Base-by-base conservation (phyloP, 2,797 vertebrate genomes). In the Setipinna tenuifilis region DNA sequence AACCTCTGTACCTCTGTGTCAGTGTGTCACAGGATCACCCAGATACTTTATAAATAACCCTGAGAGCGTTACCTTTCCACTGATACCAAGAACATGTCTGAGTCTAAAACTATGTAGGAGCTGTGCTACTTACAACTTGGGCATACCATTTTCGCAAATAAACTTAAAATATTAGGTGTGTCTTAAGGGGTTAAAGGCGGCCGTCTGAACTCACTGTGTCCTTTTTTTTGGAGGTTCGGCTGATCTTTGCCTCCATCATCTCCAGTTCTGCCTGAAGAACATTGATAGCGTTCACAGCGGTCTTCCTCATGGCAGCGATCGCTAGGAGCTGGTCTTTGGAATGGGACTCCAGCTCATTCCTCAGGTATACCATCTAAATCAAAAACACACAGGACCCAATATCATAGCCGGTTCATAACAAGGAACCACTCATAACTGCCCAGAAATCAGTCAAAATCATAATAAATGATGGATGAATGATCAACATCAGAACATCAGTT, bases 281-380 rank as follows among this genome's bases (percentile, higher is more conserved):
- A 83, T 83, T 87, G 87, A 98, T 92, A 1, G 90, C 94, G 41
- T 85, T 82, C 11, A 88, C 65, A 0, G 93, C 91, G 0, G 92
- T 94, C 87, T 95, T 93, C 2, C 81, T 92, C 88, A 98, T 90
- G 82, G 83, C 90, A 0, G 90, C 91, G 87, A 98, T 91, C 23
- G 91, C 92, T 31, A 85, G 89, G 23, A 88, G 91, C 84, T 97
- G 88, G 6, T 91, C 75, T 5, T 75, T 86, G 87, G 97, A 96
- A 90, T 96, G 96, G 17, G 28, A 10, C 0, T 94, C 90, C 82
- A 94, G 91, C 88, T 97, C 97, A n/a, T 89, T 90, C 93, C 97
- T 97, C 91, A 98, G 94, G 3, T 61, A 59, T 86, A 96, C 95
- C 93, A 98, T 94, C 98, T 99, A 94, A 87, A 4, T 17, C 7